Conservation (phyloP, 2,888 invertebrate genomes). For the Andrena praecox region DNA sequence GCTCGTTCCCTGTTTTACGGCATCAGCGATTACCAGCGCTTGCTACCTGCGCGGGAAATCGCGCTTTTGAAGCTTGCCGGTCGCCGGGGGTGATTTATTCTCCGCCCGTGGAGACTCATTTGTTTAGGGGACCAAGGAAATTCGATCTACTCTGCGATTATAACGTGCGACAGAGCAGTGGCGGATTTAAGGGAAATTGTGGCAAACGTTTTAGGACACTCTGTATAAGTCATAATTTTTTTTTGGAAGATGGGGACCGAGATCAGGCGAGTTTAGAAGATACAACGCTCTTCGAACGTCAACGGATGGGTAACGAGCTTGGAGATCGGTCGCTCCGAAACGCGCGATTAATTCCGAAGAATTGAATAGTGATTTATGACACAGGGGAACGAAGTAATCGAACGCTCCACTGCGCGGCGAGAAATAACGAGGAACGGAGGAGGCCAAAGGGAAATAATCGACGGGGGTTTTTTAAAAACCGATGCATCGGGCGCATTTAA, state of each 20-base stretch:
- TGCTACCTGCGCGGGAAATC: not conserved
- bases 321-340: no score
- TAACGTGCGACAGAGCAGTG: no score
- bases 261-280: no score
- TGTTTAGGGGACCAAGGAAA: not conserved
- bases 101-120: not conserved
- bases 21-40: constrained; percentile 5
- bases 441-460: not conserved
- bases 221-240: no score
- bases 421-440: not conserved
- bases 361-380: not conserved
- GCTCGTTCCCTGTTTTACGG: not conserved
- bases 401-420: not conserved
- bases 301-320: no score
- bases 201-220: no score
- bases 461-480: constrained; percentile 23
- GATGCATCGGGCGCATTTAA: constrained; percentile 15
- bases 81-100: not conserved
- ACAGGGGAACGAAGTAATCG: no score
- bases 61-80: not conserved
- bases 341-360: no score
- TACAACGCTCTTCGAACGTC: no score
- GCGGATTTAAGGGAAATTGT: no score
- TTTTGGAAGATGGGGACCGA: no score
- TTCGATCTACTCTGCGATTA: no score